Percentiles rank a stretch among this genome's conserved stretches.
phyloP scores from a whole-genome alignment of 2,113 vertebrate genomes.

The Gobius niger region DNA sequence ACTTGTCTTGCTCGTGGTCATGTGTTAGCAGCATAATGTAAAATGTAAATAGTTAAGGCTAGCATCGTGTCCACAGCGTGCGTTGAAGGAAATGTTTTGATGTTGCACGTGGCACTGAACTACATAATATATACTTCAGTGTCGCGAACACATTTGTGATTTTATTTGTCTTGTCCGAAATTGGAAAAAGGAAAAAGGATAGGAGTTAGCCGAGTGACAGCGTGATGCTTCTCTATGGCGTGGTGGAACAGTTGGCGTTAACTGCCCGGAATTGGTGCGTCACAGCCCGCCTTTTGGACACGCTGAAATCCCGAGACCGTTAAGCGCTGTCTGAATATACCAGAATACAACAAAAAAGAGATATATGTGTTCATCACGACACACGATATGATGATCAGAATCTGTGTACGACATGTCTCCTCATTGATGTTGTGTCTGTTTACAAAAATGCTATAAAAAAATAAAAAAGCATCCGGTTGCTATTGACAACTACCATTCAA shows the following conservation, averaged over 20 bases:
- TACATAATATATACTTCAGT: not conserved
- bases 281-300: slow-evolving; percentile 50
- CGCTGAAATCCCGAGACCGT: slow-evolving; percentile 4
- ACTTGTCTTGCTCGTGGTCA: not conserved
- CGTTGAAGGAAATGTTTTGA: not conserved
- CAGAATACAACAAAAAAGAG: too few relatives aligned
- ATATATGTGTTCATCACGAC: too few relatives aligned
- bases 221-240: not conserved
- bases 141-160: too few relatives aligned
- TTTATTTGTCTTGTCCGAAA: not conserved
- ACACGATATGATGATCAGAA: too few relatives aligned
- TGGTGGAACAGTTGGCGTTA: too few relatives aligned
- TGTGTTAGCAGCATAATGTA: slow-evolving; percentile 7
- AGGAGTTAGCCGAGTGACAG: slow-evolving; percentile 10
- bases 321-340: not conserved
- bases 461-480: not conserved
- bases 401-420: too few relatives aligned
- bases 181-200: too few relatives aligned
- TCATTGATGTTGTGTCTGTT: too few relatives aligned
- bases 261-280: slow-evolving; percentile 34
- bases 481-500: not conserved
- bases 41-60: not conserved
- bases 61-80: not conserved
- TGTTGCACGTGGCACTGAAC: not conserved
- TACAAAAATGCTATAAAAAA: not conserved